Base-by-base conservation (phyloP, 1,140 invertebrate species). In the Paraescarpia echinospica region DNA sequence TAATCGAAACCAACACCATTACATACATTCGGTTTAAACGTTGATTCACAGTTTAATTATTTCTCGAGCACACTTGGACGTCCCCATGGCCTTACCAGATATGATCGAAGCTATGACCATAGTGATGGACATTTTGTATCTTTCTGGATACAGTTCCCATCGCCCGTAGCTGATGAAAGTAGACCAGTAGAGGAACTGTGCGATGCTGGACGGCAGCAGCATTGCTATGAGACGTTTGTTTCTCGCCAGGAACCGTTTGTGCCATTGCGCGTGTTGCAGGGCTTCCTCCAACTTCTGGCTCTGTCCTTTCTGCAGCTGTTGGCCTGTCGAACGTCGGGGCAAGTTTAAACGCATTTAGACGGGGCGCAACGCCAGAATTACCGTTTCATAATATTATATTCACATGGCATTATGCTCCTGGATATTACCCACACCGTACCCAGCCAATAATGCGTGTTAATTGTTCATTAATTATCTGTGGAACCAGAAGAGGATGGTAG, bases 61-160 rank as follows among this genome's bases (percentile, higher is more conserved):
- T 22, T 35, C 90, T 14, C 34, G 27, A 34, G 18, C 35, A 35
- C 90, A 18, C 18, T 31, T n/a, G 90, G 2, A 90, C 35, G 14
- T 90, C 90, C 5, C n/a, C 59, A 18, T 77, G 59, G 27, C 4
- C 59, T 77, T 77, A 92, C 92, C 92, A 18, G 51, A 51, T 33
- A 92, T 92, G 35, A 92, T 92, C 33, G 51, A 88, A 34, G 48
- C 92, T 34, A 92, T 88, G 51, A 92, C 51, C 92, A 92, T 92
- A 9, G 92, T 92, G 59, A 92, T 41, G 33, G 35, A 35, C 92
- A 92, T 89, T 51, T 59, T 27, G 92, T 92, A 92, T 88, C 59
- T 92, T 12, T 92, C 48, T 33, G 33, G n/a, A 34, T 59, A 92
- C n/a, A 92, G 92, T 33, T 59, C 35, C 92, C 48, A 92, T 27